These are phyloP conservation scores for Zhuqinia jingwanae DNA, from an alignment of 2,888 invertebrate species.

Conservation along the genomic window DNA sequence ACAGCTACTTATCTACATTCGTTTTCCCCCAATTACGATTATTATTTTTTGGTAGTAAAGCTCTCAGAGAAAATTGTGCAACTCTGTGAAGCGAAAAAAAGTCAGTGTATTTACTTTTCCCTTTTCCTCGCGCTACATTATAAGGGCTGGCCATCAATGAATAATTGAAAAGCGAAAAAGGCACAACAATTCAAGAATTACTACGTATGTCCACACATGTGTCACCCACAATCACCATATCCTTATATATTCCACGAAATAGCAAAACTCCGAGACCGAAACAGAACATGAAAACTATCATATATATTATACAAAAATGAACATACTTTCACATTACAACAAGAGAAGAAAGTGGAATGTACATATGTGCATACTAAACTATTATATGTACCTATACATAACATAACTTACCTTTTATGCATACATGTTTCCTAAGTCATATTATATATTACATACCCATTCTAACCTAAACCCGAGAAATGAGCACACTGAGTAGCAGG, in stretches of 20 bases:
- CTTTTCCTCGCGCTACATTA: slow-evolving; percentile 75
- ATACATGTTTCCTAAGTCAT: not conserved
- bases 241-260: too few relatives aligned
- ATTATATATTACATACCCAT: not conserved
- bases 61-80: slow-evolving; percentile 39
- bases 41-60: not conserved
- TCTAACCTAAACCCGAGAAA: slow-evolving; percentile 18
- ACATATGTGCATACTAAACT: slow-evolving; percentile 1
- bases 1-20: not conserved
- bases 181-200: slow-evolving; percentile 68
- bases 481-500: slow-evolving; percentile 45
- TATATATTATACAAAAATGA: not conserved
- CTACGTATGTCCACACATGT: slow-evolving; percentile 43
- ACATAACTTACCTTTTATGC: not conserved
- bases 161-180: slow-evolving; percentile 76
- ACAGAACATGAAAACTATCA: slow-evolving; percentile 3
- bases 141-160: slow-evolving; percentile 76
- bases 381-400: not conserved
- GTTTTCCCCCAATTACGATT: not conserved
- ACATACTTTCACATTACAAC: slow-evolving; percentile 4
- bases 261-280: too few relatives aligned
- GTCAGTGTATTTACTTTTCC: slow-evolving; percentile 64
- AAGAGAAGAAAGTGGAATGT: not conserved
- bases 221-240: slow-evolving; percentile 39
- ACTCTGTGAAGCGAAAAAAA: slow-evolving; percentile 51